Evolutionary conservation across 1,140 invertebrate genomes (phyloP), one percentile per base, ranked within the genome.

Genomic region (Ceratina australensis): DNA sequence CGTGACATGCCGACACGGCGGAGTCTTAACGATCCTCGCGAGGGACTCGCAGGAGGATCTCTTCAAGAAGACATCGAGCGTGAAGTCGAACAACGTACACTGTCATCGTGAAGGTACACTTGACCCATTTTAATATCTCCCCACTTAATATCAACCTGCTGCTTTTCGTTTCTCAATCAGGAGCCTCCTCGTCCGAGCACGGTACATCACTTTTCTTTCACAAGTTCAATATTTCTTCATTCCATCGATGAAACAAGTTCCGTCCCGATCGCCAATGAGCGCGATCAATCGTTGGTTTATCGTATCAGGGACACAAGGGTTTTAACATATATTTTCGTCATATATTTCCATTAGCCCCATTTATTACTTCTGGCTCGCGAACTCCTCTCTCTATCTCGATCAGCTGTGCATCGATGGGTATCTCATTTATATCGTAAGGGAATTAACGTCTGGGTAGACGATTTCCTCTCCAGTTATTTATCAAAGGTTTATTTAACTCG

Each of bases 71-170:
- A 18, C 64, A 60, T 59, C 26, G 28, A 61, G 60, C 72, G 52
- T 61, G 15, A 71, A 74, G 50, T 83, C 56, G 78, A 84, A 57
- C 18, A 67, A 61, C 64, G 56, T 50, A 65, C 73, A 72, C 82
- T 81, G 66, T 81, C 77, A 83, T 84, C 50, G 79, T 10, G 49
- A 20, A 81, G 71, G 75, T 50, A 84, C 56, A 74, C 82, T 85
- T 84, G 82, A 85, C 83, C 82, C 71, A 84, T 85, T 85, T 84
- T 50, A 61, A 76, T 65, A 66, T 63, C 68, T 84, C 82, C 79
- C 82, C 78, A 81, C 83, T 84, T 78, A 68, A 42, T 69, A 78
- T 78, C 79, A 85, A 81, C 74, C 66, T 80, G 73, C 72, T 80
- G 64, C 66, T 74, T 64, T 67, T 73, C 78, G 74, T 84, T 80